A percentile compares a stretch with the other conserved stretches of the same genome.
Evolutionary conservation across 2,113 vertebrate species (phyloP).

Genomic region (Cygnus buccinator): DNA sequence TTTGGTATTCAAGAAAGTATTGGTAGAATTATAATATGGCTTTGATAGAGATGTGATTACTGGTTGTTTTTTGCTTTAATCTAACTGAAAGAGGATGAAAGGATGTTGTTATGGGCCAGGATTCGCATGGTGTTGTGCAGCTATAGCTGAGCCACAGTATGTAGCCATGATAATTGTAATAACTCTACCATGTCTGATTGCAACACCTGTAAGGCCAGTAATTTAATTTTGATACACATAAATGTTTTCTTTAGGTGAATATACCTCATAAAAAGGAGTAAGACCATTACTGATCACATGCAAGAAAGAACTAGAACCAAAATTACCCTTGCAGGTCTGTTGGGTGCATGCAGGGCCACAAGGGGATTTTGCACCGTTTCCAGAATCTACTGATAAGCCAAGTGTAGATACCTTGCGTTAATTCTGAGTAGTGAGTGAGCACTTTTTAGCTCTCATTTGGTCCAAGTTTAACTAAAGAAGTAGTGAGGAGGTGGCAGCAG

Average conservation of each 20-base stretch:
- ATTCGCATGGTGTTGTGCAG: not conserved
- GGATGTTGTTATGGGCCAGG: not conserved
- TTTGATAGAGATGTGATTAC: not conserved
- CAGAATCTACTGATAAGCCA: not conserved
- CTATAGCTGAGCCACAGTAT: not conserved
- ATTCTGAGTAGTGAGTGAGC: not conserved
- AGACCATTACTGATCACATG: not conserved
- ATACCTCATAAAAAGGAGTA: not conserved
- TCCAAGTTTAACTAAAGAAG: not conserved
- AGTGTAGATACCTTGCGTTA: too few relatives aligned
- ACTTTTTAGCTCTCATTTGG: not conserved
- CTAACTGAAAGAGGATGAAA: not conserved
- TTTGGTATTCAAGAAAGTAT: not conserved
- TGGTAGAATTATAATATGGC: accelerated
- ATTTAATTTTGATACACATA: accelerated
- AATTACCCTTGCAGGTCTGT: not conserved
- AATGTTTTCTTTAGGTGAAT: not conserved
- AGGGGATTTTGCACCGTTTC: not conserved
- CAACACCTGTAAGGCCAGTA: too few relatives aligned
- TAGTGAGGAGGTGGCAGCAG: not conserved
- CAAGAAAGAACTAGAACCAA: not conserved
- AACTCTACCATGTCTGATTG: not conserved
- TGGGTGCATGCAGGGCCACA: not conserved
- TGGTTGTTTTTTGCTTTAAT: not conserved
- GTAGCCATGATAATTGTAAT: not conserved